phyloP scores from a whole-genome alignment of 2,797 vertebrate genomes.

The Tauraco hartlaubi region DNA sequence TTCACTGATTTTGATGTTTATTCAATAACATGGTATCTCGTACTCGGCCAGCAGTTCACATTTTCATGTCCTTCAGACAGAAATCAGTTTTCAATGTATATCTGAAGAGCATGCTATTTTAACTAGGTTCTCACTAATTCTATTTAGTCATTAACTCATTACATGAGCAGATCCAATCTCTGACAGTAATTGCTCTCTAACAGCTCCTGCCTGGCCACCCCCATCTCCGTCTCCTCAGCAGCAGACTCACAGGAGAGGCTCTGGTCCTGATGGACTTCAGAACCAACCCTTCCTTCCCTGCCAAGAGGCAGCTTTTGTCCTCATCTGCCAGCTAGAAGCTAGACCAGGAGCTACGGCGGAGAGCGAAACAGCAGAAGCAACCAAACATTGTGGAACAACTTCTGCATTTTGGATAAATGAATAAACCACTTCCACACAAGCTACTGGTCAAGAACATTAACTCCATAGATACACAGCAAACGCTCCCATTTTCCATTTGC shows the following conservation, averaged over 20 bases:
- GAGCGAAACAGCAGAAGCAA: background rate
- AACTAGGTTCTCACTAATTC: constrained; percentile 21
- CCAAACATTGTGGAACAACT: background rate
- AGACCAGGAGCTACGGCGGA: background rate
- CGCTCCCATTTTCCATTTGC: background rate
- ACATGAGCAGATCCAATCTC: background rate
- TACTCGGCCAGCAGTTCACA: background rate
- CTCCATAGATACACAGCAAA: background rate
- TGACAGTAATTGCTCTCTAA: constrained; percentile 35
- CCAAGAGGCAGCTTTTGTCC: background rate
- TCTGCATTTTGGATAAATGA: background rate
- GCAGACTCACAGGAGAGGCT: background rate
- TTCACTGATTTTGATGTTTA: background rate
- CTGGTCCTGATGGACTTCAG: background rate
- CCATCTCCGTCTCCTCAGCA: constrained; percentile 14
- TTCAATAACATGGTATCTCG: background rate
- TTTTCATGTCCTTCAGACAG: background rate
- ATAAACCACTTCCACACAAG: background rate
- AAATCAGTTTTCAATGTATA: background rate
- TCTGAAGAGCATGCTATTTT: background rate
- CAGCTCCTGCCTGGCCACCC: constrained; percentile 8
- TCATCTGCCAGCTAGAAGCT: background rate
- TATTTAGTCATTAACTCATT: constrained; percentile 29
- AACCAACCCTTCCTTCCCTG: background rate
- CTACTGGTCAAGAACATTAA: background rate